Percentiles rank a stretch among this genome's conserved stretches.
phyloP scores from a whole-genome alignment of 1,140 invertebrate genomes.

The Bombus huntii region DNA sequence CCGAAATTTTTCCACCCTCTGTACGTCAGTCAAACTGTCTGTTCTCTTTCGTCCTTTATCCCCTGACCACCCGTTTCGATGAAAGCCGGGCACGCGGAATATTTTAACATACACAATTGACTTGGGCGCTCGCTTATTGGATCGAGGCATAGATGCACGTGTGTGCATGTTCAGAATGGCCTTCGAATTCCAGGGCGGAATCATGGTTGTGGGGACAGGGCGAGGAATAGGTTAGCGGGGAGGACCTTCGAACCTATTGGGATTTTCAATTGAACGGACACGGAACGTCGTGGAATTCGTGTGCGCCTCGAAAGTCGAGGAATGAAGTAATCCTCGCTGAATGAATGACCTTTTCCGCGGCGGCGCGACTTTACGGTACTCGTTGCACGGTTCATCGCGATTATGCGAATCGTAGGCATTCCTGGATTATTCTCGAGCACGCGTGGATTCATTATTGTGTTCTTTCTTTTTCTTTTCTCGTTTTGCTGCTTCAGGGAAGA shows the following conservation, averaged over 20 bases:
- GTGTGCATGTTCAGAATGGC: constrained; percentile 43
- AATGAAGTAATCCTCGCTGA: constrained; percentile 60
- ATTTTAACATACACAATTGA: constrained; percentile 35
- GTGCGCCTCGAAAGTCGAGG: constrained; percentile 54
- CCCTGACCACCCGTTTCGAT: no score
- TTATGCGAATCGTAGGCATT: constrained; percentile 11
- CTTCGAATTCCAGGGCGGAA: constrained; percentile 63
- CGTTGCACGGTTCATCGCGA: not conserved
- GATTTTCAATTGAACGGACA: constrained; percentile 68
- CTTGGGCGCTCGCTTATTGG: constrained; percentile 43
- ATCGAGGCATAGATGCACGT: constrained; percentile 24
- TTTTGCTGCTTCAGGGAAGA: not conserved
- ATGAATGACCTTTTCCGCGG: constrained; percentile 40
- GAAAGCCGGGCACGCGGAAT: constrained; percentile 6
- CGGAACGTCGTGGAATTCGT: constrained; percentile 60
- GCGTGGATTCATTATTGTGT: not conserved
- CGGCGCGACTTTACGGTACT: not conserved
- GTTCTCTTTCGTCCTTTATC: not conserved
- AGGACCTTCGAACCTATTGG: constrained; percentile 50
- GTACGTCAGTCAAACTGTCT: not conserved
- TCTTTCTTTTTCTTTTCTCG: not conserved
- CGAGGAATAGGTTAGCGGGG: constrained; percentile 19
- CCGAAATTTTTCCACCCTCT: not conserved
- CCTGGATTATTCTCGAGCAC: constrained; percentile 7
- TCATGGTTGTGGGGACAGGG: constrained; percentile 4